A percentile compares a stretch with the other conserved stretches of the same genome.
phyloP scores from a whole-genome alignment of 2,113 vertebrate genomes.

The Opisthocomus hoazin region DNA sequence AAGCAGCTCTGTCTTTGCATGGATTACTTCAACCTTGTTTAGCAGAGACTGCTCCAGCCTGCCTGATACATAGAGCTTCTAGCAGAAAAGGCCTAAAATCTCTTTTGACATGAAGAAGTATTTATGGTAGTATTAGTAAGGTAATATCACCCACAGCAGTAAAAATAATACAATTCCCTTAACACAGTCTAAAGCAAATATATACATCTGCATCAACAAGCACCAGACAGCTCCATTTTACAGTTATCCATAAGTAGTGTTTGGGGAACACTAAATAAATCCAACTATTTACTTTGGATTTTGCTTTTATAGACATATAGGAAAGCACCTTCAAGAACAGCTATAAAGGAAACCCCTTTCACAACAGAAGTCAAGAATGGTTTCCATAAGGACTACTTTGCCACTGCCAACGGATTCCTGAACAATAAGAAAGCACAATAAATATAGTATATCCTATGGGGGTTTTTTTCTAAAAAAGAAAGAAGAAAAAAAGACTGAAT shows the following conservation, averaged over 20 bases:
- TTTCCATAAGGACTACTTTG: slow-evolving; percentile 72
- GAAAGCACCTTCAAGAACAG: slow-evolving; percentile 67
- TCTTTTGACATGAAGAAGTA: neutral
- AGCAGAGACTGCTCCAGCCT: neutral
- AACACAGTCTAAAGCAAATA: neutral
- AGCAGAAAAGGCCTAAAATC: neutral
- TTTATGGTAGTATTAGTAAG: neutral
- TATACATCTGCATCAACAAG: neutral
- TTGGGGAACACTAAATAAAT: neutral
- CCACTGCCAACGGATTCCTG: slow-evolving; percentile 66
- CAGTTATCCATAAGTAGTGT: neutral
- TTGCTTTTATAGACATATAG: slow-evolving; percentile 74
- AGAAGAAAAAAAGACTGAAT: slow-evolving; percentile 52
- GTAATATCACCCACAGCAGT: neutral
- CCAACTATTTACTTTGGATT: neutral
- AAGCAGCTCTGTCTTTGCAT: neutral
- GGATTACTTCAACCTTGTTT: neutral
- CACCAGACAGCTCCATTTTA: neutral
- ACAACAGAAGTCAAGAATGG: slow-evolving; percentile 72
- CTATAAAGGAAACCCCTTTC: neutral
- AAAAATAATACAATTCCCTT: neutral
- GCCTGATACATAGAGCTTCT: neutral
- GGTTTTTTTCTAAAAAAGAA: neutral
- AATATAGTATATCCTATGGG: neutral
- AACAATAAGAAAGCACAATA: slow-evolving; percentile 76